phyloP scores from a whole-genome alignment of 2,797 vertebrate genomes.

The Schizothorax lantsangensis region DNA sequence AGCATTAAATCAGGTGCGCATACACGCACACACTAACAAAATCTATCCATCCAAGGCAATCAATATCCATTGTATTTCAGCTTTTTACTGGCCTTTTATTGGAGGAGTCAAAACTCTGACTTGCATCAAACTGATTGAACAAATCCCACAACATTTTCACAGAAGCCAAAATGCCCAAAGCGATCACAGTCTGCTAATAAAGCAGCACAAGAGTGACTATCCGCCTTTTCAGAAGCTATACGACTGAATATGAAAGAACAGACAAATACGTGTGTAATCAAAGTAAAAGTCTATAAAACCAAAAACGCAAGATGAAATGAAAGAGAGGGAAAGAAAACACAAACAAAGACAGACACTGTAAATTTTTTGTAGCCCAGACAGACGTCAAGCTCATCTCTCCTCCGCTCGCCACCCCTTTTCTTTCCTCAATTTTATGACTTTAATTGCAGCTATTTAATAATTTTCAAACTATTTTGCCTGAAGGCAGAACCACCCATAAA shows the following conservation, averaged over 20 bases:
- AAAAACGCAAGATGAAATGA: slow-evolving; percentile 32
- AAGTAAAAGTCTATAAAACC: slow-evolving; percentile 61
- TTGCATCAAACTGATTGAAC: slow-evolving; percentile 57
- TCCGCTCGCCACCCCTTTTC: slow-evolving; percentile 51
- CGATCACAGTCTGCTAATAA: slow-evolving; percentile 21
- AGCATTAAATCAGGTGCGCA: background rate
- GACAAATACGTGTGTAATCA: slow-evolving; percentile 35
- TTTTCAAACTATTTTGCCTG: slow-evolving; percentile 78
- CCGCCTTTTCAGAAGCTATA: slow-evolving; percentile 16
- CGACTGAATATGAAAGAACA: background rate
- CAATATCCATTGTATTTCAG: slow-evolving; percentile 43
- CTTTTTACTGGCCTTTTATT: slow-evolving; percentile 42
- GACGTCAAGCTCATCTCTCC: slow-evolving; percentile 24
- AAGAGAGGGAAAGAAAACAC: slow-evolving; percentile 31
- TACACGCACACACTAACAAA: background rate
- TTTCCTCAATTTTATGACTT: slow-evolving; percentile 75
- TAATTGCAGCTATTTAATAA: slow-evolving; percentile 83
- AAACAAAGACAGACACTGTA: slow-evolving; percentile 24
- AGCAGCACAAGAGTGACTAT: slow-evolving; percentile 22
- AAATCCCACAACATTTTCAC: slow-evolving; percentile 47
- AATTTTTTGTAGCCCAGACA: slow-evolving; percentile 39
- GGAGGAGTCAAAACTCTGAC: slow-evolving; percentile 36
- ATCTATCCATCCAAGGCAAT: slow-evolving; percentile 19
- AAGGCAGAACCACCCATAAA: slow-evolving; percentile 78
- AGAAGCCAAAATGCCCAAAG: slow-evolving; percentile 33